Conservation (phyloP, 2,113 vertebrate genomes). For the Hyperopisus bebe region DNA sequence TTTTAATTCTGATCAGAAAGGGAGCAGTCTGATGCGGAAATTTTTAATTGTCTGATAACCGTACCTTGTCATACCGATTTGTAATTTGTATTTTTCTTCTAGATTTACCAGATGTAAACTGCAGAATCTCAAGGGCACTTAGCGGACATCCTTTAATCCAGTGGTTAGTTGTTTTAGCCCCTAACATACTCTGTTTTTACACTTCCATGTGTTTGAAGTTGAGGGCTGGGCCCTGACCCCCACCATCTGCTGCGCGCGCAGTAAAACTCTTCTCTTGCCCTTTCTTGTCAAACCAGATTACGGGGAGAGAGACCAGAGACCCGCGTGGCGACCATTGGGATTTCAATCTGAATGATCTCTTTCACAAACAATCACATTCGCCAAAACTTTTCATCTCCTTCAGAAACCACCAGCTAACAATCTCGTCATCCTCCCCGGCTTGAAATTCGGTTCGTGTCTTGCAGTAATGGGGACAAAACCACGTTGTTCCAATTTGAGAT, state of each 20-base stretch:
- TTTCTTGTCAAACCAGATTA: slow-evolving; percentile 81
- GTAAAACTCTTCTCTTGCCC: slow-evolving; percentile 79
- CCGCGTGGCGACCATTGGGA: slow-evolving; percentile 78
- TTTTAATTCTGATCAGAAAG: not conserved
- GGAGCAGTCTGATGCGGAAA: not conserved
- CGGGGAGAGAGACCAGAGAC: slow-evolving; percentile 74
- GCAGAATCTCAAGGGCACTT: slow-evolving; percentile 64
- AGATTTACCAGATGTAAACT: slow-evolving; percentile 37
- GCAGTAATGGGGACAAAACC: slow-evolving; percentile 56
- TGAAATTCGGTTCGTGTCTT: slow-evolving; percentile 58
- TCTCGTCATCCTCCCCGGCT: slow-evolving; percentile 50
- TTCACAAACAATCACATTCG: slow-evolving; percentile 98
- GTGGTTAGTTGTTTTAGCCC: slow-evolving; percentile 68
- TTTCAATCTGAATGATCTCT: slow-evolving; percentile 96
- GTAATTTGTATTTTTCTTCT: slow-evolving; percentile 23
- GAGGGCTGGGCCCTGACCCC: slow-evolving; percentile 65
- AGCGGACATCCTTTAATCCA: slow-evolving; percentile 84
- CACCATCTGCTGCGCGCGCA: slow-evolving; percentile 70
- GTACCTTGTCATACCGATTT: slow-evolving; percentile 5
- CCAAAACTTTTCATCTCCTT: slow-evolving; percentile 93
- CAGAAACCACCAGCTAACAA: slow-evolving; percentile 72
- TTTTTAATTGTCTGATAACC: not conserved
- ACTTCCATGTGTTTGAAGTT: slow-evolving; percentile 80
- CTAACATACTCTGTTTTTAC: slow-evolving; percentile 83
- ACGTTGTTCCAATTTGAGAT: slow-evolving; percentile 51